Evolutionary conservation across 2,888 invertebrate genomes (phyloP).

Genomic region (Athalia cordata): DNA sequence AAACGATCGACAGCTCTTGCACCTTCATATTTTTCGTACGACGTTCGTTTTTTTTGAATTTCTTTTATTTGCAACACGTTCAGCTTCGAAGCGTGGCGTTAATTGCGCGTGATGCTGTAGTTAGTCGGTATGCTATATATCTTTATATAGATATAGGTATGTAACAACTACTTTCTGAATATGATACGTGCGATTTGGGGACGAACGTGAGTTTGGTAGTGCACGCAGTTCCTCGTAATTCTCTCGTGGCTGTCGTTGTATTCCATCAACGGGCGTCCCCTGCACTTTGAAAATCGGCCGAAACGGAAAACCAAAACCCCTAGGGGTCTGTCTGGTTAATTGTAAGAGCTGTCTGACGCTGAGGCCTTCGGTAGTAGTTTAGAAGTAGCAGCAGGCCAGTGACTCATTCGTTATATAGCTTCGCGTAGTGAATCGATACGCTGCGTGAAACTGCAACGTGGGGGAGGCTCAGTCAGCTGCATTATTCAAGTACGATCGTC

Average conservation of each 20-base stretch:
- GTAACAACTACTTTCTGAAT: neutral
- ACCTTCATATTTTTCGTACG: no score
- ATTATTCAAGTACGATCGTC: conserved; percentile 40
- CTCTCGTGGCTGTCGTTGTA: neutral
- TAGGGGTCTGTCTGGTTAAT: conserved; percentile 23
- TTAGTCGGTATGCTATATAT: no score
- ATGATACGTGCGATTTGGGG: neutral
- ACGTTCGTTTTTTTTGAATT: no score
- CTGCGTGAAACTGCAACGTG: conserved; percentile 32
- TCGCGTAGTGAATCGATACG: conserved; percentile 35
- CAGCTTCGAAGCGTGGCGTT: no score
- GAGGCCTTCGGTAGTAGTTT: no score
- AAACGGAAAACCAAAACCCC: conserved; percentile 2
- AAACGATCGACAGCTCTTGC: no score
- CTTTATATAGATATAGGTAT: no score
- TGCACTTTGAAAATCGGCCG: conserved; percentile 23
- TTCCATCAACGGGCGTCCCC: conserved; percentile 6
- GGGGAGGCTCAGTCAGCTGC: conserved; percentile 32
- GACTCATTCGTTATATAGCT: conserved; percentile 26
- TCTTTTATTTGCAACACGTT: no score
- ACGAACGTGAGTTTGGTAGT: neutral
- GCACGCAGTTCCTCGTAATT: neutral
- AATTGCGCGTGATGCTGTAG: no score
- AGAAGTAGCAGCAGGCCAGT: neutral
- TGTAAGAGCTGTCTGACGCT: conserved; percentile 9